phyloP scores from a whole-genome alignment of 23 tunicate species.

The Styela plicata region DNA sequence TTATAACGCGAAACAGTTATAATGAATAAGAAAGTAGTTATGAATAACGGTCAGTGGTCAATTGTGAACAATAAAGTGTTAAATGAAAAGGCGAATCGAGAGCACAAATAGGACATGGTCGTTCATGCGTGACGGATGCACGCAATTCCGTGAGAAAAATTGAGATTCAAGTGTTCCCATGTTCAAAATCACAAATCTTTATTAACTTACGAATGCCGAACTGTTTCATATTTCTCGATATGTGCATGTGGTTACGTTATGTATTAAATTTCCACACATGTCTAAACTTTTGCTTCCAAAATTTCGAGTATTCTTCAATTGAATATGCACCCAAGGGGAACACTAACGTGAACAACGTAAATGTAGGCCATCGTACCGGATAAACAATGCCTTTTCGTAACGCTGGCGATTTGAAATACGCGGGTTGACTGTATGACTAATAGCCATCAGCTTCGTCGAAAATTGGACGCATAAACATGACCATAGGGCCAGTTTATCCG shows the following conservation, averaged over 20 bases:
- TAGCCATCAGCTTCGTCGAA: not conserved
- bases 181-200: too few species aligned
- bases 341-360: not conserved
- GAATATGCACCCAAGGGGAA: too few species aligned
- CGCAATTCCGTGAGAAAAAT: not conserved
- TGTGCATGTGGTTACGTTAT: too few species aligned
- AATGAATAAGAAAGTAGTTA: too few species aligned
- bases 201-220: too few species aligned
- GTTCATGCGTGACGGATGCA: not conserved
- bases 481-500: not conserved
- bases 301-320: too few species aligned
- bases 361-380: constrained; percentile 12
- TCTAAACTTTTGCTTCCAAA: too few species aligned
- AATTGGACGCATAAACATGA: not conserved
- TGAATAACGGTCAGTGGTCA: not conserved
- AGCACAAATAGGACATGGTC: not conserved
- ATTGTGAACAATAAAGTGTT: not conserved
- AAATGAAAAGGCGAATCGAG: not conserved
- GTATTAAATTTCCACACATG: too few species aligned
- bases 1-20: too few species aligned
- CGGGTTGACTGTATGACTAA: not conserved
- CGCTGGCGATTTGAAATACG: not conserved
- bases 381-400: constrained; percentile 12
- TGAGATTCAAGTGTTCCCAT: not conserved
- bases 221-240: too few species aligned